Base-by-base conservation (phyloP, 2,113 vertebrate species). In the Eulacestoma nigropectus region DNA sequence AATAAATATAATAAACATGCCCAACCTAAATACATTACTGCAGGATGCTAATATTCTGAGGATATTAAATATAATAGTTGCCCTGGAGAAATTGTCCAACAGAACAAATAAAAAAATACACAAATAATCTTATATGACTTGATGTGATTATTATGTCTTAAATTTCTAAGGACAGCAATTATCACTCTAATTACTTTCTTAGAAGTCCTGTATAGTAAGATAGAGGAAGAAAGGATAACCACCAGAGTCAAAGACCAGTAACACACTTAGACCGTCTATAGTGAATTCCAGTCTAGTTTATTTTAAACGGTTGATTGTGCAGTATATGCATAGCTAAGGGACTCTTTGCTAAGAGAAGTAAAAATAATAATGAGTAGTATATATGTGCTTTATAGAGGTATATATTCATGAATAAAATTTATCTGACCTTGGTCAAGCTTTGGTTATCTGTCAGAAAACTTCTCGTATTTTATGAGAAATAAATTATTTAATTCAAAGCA, bases 51-150 rank as follows among this genome's bases (percentile, higher is more conserved):
- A 97, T 84, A 96, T 75, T 87, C 78, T 85, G 82, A 95, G 96
- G 95, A 95, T 97, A 97, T 97, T 97, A 89, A 95, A 96, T 86
- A 73, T 92, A 95, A 96, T 93, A 76, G 93, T 95, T 57, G 57
- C 84, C 79, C 67, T 95, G 96, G 97, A 94, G 68, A 90, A 96
- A 98, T 88, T 8, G 23, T 75, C 88, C 77, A 94, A 80, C 88
- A 95, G 89, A 95, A 91, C 80, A 95, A 96, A 97, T 97, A 89
- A 87, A 93, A 97, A 96, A 87, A 47, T 44, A 53, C 90, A 96
- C 95, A 97, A 97, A 97, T 96, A 95, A 96, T 35, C 89, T 95
- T 64, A 78, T 93, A 92, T 49, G 33, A 91, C 94, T 84, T 96
- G 86, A 97, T 96, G 86, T 64, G 80, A 97, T 97, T 97, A 95